phyloP scores from a whole-genome alignment of 2,797 vertebrate genomes.

The Semaprochilodus insignis region DNA sequence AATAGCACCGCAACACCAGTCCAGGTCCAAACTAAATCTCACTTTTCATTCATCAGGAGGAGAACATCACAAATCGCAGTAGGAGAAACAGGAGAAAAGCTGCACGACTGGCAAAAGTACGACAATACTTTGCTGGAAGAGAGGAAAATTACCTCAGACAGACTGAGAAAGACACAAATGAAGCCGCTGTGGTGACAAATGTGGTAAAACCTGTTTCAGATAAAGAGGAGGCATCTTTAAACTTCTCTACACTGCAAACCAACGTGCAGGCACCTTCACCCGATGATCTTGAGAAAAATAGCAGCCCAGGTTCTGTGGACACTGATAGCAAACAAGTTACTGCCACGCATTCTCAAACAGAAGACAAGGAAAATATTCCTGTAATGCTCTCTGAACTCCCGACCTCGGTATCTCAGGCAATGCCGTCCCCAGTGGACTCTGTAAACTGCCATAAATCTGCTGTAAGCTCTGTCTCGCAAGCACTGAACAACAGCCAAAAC shows the following conservation, averaged over 20 bases:
- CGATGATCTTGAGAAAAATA: constrained; percentile 22
- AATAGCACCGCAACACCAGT: background rate
- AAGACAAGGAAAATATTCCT: constrained; percentile 23
- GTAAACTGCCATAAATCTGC: constrained; percentile 11
- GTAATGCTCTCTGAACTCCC: constrained; percentile 22
- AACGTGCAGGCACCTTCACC: constrained; percentile 24
- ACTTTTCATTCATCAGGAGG: constrained; percentile 68
- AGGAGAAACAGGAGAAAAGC: constrained; percentile 68
- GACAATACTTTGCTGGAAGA: constrained; percentile 68
- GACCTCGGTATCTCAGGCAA: constrained; percentile 8
- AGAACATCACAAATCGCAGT: constrained; percentile 63
- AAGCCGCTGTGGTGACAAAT: background rate
- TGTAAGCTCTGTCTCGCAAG: constrained; percentile 26
- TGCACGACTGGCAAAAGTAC: constrained; percentile 66
- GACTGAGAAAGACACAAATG: constrained; percentile 11
- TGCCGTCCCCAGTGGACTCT: constrained; percentile 5
- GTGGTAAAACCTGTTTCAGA: constrained; percentile 44
- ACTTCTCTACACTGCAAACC: constrained; percentile 41
- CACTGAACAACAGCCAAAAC: constrained; percentile 25
- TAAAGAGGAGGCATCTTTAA: constrained; percentile 43
- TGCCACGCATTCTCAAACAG: constrained; percentile 14
- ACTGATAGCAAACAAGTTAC: constrained; percentile 21
- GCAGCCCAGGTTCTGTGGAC: constrained; percentile 38
- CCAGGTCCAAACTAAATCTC: constrained; percentile 27
- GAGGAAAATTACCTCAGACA: constrained; percentile 28